phyloP scores from a whole-genome alignment of 2,797 vertebrate species.

The Sarcophilus harrisii region DNA sequence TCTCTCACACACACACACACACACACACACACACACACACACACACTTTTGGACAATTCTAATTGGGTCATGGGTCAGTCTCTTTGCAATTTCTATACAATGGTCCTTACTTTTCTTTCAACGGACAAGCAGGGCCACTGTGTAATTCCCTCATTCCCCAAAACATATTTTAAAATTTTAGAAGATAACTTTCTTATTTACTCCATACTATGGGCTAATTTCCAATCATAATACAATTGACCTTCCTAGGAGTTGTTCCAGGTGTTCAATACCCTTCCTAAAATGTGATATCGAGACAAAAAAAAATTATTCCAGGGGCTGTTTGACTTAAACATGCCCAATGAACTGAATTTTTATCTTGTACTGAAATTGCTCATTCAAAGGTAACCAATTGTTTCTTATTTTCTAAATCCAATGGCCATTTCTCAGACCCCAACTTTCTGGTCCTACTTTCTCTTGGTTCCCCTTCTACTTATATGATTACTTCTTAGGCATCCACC shows the following conservation, averaged over 20 bases:
- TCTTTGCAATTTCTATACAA: background rate
- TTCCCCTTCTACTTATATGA: background rate
- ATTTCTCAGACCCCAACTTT: background rate
- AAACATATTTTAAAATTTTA: background rate
- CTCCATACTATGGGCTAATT: background rate
- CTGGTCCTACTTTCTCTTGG: background rate
- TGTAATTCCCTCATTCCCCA: background rate
- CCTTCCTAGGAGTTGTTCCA: background rate
- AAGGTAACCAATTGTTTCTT: background rate
- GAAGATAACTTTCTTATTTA: background rate
- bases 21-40: too few species aligned
- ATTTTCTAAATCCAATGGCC: background rate
- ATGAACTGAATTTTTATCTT: background rate
- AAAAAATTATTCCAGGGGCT: background rate
- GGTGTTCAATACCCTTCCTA: background rate
- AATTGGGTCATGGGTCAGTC: background rate
- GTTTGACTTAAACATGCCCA: background rate
- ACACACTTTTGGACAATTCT: background rate
- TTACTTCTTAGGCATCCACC: background rate
- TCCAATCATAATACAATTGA: background rate
- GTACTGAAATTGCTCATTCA: background rate
- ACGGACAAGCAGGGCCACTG: background rate
- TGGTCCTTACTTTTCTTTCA: background rate
- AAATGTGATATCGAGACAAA: background rate
- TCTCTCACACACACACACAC: too few species aligned